Evolutionary conservation across 2,888 invertebrate species (phyloP), one percentile per base, ranked within the genome.

Genomic region (Eutolmus rufibarbis): DNA sequence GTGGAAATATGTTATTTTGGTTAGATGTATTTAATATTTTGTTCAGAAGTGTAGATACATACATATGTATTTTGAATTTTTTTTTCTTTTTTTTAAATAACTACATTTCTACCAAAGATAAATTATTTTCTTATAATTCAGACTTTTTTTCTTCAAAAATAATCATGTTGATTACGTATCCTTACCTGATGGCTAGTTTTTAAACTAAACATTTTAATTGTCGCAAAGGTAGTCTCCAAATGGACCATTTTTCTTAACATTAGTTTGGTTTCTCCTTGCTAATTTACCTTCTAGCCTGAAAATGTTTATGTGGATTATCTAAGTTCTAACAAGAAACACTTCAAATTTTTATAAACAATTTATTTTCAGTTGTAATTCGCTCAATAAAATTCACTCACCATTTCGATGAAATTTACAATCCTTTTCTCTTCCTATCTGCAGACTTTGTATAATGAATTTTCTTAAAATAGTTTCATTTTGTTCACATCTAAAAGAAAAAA

Each of bases 271-370:
- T 12, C 43, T 46, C 16, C 4, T 46, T 46, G 9, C 1, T 3
- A 46, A 46, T 46, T 46, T 16, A 46, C 1, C 43, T 16, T 34
- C 77, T 16, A 77, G 16, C n/a, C 8, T 34, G 31, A 9, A 66
- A 66, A 56, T 56, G n/a, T 7, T 56, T 56, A 5, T 56, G 19
- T 14, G 43, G 16, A 16, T 46, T 4, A 46, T 2, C 14, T 16
- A 66, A 66, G 2, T 28, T 9, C 12, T 7, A 23, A 66, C 12
- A 79, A 46, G 19, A 23, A 51, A 82, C 14, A 46, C 19, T 9
- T 23, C n/a, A 34, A 28, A 23, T 84, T 84, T 84, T 84, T 84
- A 84, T 37, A 84, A 84, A 84, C 84, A 84, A 84, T 84, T 84
- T 84, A 84, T 84, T 84, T 84, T 84, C 37, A 66, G 37, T 66